Evolutionary conservation across 2,113 vertebrate genomes (phyloP), one percentile per base, ranked within the genome.

Genomic region (Ailuropoda melanoleuca): DNA sequence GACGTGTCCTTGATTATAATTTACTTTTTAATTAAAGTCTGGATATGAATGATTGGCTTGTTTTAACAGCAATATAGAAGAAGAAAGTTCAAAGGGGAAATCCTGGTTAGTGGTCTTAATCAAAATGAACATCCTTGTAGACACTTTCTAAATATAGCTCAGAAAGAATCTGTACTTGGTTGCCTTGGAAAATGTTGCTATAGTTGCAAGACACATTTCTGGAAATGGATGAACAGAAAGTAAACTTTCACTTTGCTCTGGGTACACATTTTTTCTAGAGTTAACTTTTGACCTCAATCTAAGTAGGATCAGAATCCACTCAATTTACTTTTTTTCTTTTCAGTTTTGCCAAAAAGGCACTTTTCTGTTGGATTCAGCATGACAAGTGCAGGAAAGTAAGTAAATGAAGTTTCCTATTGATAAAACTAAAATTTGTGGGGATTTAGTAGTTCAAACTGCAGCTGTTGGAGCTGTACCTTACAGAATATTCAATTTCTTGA

Each of bases 131-230:
- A 98, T 98, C 97, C 95, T 98, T 98, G 78, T 97, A 98, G 96
- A 98, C 26, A 98, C 43, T 95, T 95, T 93, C 98, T 98, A 99
- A 99, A 99, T 99, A 98, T 99, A 99, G 97, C 96, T 97, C 87
- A 98, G 92, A 97, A 97, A 97, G 97, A 98, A 96, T 98, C 96
- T 98, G 97, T 34, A 96, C 94, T 94, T 96, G 96, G 98, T 99
- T 99, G 98, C 98, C 98, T 98, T 99, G 99, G 99, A 98, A 98
- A 99, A 98, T 1, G 98, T 99, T 99, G 98, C 99, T 98, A 99
- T 99, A 99, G 98, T 97, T 99, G 98, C 99, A 98, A 98, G 98
- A 98, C 96, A 98, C 78, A 91, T 98, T 98, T 98, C 97, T 98
- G 97, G 95, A 97, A 98, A 97, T 94, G 95, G 95, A 77, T 91